Evolutionary conservation across 2,797 vertebrate genomes (phyloP).

Genomic region (Acrossocheilus wenchowensis): DNA sequence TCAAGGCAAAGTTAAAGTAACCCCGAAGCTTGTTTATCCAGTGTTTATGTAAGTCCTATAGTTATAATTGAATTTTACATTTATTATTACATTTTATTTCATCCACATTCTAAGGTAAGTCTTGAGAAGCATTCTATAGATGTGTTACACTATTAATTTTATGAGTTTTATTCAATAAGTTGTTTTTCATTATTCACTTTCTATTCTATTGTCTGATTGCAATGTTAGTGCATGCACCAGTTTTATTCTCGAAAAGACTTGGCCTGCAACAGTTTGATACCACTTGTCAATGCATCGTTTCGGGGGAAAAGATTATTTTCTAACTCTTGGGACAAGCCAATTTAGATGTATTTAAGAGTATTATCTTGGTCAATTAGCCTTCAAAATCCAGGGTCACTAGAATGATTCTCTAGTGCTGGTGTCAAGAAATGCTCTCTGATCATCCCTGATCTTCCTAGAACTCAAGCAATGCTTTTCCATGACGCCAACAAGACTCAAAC

Average conservation of each 20-base stretch:
- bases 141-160: too few relatives aligned
- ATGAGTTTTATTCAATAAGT: too few relatives aligned
- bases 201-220: too few relatives aligned
- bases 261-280: background rate
- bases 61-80: background rate
- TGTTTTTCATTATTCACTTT: too few relatives aligned
- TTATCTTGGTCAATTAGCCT: background rate
- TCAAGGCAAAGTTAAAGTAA: constrained; percentile 5
- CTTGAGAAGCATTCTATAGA: too few relatives aligned
- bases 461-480: constrained; percentile 50
- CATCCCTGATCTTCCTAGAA: constrained; percentile 28
- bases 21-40: background rate
- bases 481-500: constrained; percentile 58
- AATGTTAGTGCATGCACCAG: too few relatives aligned
- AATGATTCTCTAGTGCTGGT: constrained; percentile 46
- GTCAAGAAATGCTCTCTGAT: constrained; percentile 20
- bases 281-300: background rate
- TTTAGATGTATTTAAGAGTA: background rate
- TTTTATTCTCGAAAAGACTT: background rate
- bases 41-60: background rate
- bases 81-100: background rate
- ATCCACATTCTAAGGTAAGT: background rate
- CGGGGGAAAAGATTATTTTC: background rate
- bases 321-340: background rate
- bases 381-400: background rate